Evolutionary conservation across 2,797 vertebrate genomes (phyloP), one percentile per base, ranked within the genome.

Genomic region (Pangasius macronema): DNA sequence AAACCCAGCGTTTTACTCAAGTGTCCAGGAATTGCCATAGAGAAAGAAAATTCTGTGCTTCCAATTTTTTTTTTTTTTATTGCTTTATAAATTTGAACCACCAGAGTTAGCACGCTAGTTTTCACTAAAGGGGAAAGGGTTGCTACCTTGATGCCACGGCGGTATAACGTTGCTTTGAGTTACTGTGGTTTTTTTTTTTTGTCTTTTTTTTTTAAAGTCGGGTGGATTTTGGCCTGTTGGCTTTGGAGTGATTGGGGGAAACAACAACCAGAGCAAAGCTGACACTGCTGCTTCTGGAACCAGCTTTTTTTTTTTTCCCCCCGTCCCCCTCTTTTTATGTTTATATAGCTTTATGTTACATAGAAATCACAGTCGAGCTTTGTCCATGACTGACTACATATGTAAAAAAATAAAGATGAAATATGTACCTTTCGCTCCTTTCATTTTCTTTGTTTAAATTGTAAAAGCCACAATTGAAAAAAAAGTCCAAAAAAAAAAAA

Each of bases 381-480:
- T 92, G 93, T 94, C 94, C 92, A 91, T 95, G 94, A 95, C 95
- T 95, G 94, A 95, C 95, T 95, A 95, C 94, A 94, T 94, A 93
- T 91, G 92, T 95, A 27, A 57, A 80, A 96, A 94, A 97, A 97
- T 97, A 97, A 97, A 97, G 94, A 95, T 94, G 93, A 94, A 95
- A 94, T 94, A 92, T 94, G 95, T 91, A 95, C 93, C 94, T 93
- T 91, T 94, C 89, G 36, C 80, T 76, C 27, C 5, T 42, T 81
- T 86, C 14, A 5, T 63, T 67, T 59, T 67, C 8, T 57, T 51
- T 80, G 14, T 57, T 53, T 3, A 33, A 30, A 30, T 65, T n/a
- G 27, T 51, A 22, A 8, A 30, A 2, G 33, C 63, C 22, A 82
- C 36, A 82, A 13, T 20, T 81, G 10, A 55, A 22, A 8, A 0